Evolutionary conservation across 2,888 invertebrate genomes (phyloP), one percentile per base, ranked within the genome.

Genomic region (Trachelus tabidus): DNA sequence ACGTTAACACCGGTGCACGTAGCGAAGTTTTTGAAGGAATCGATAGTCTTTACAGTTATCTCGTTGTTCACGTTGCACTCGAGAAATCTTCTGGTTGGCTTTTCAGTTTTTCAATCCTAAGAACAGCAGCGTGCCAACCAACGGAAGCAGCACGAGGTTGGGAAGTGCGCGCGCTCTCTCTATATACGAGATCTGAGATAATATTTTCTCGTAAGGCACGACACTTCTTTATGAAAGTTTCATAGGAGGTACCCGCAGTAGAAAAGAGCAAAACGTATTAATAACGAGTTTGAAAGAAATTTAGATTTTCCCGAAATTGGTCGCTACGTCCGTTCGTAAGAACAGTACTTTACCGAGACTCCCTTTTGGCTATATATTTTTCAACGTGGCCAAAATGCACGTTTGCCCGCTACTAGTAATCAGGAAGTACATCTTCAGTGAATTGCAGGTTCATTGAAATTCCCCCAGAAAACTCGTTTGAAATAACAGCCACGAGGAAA

Each of bases 201-300:
- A 89, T 88, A 87, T 88, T 89, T 89, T 82, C 86, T 84, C 85
- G 83, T 86, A 83, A 85, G 84, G 83, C 84, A 82, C 81, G 87
- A 88, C 86, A 85, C 85, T 87, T 87, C 85, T 86, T 88, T 88
- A 89, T 86, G 86, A 88, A 88, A 87, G 80, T 88, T 86, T 84
- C 85, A 83, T 84, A 81, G 83, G 23, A 23, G 56, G 23, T 23
- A 23, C 23, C 23, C 56, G 15, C 56, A 23, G 56, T 9, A 2
- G 56, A 23, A 9, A 56, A 23, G 56, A 56, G 56, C 23, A 56
- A 56, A 56, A 56, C 4, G 56, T 56, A 23, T 23, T 56, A 56
- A 56, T 56, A 56, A 56, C 56, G 56, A 56, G 56, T 56, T 56
- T 9, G 56, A 56, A 23, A 56, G 56, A 56, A 56, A 56, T 56